Conservation (phyloP, 1,140 invertebrate species). For the Nymphalis io region DNA sequence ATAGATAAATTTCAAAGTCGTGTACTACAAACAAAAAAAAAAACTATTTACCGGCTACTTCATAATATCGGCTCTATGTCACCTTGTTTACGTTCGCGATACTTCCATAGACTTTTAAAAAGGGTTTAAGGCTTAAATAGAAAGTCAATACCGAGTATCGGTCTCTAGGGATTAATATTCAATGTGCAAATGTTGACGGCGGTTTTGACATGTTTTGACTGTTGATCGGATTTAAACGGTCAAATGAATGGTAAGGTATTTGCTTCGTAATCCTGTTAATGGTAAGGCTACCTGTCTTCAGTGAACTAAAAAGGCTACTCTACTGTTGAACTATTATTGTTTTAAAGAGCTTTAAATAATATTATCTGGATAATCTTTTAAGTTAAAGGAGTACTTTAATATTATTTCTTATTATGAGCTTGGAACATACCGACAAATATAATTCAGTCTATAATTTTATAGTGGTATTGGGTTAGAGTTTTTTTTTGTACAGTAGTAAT, state of each 20-base stretch:
- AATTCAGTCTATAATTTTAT: too few relatives aligned
- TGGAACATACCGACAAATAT: too few relatives aligned
- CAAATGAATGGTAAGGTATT: slow-evolving; percentile 28
- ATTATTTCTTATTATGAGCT: not conserved
- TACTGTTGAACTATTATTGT: not conserved
- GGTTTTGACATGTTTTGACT: slow-evolving; percentile 74
- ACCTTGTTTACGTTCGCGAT: not conserved
- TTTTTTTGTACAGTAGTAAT: too few relatives aligned
- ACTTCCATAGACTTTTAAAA: slow-evolving; percentile 19
- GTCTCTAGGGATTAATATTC: slow-evolving; percentile 45
- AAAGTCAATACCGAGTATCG: slow-evolving; percentile 12
- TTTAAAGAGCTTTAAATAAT: not conserved
- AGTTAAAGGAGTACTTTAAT: not conserved
- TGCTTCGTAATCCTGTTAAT: slow-evolving; percentile 63
- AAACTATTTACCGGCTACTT: not conserved
- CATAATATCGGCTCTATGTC: not conserved
- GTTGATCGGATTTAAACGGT: slow-evolving; percentile 46
- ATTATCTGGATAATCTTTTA: not conserved
- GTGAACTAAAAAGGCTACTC: slow-evolving; percentile 15
- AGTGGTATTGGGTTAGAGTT: too few relatives aligned
- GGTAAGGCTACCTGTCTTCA: slow-evolving; percentile 52
- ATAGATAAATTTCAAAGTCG: too few relatives aligned
- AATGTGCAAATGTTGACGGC: slow-evolving; percentile 58
- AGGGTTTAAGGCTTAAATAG: slow-evolving; percentile 23
- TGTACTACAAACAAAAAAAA: not conserved